Evolutionary conservation across 2,797 vertebrate species (phyloP), one percentile per base, ranked within the genome.

Genomic region (Denticeps clupeoides): DNA sequence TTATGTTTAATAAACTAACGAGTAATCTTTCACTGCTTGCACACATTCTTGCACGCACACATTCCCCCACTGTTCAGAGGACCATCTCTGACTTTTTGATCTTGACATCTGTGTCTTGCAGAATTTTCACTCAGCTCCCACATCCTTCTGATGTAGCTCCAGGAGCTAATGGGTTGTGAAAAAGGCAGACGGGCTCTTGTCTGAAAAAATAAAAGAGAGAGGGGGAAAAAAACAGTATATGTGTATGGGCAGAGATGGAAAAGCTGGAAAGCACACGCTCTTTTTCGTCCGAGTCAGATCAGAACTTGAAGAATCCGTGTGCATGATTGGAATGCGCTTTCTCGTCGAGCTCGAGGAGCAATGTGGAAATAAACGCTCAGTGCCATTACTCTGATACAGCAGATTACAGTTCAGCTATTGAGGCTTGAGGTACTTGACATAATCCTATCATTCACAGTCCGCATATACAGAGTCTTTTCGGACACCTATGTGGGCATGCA

Each of bases 161-260:
- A 94, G 89, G 86, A 93, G 88, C 89, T 94, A 95, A 95, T 93
- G 89, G 91, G 89, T 92, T 93, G 91, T 93, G 85, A 93, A 93
- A 91, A 88, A 89, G 83, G 77, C 81, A 83, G 81, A 82, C 73
- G 78, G 79, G 81, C 74, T 80, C 77, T 69, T 77, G 61, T 72
- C 74, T 78, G 74, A 77, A 79, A 79, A 79, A 80, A 33, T 35
- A 15, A n/a, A n/a, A n/a, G n/a, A n/a, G n/a, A n/a, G n/a, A n/a
- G n/a, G n/a, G n/a, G n/a, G n/a, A n/a, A 35, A 13, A 33, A 33
- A 13, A 16, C 12, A 11, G 25, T 47, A 45, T 33, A 45, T 33
- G 44, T 32, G 16, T 29, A 15, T 32, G 25, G 12, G 16, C 15
- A 5, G 22, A 41, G 49, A 23, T 45, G n/a, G 24, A n/a, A n/a